Conservation (phyloP, 2,113 vertebrate genomes). For the Ictidomys tridecemlineatus region DNA sequence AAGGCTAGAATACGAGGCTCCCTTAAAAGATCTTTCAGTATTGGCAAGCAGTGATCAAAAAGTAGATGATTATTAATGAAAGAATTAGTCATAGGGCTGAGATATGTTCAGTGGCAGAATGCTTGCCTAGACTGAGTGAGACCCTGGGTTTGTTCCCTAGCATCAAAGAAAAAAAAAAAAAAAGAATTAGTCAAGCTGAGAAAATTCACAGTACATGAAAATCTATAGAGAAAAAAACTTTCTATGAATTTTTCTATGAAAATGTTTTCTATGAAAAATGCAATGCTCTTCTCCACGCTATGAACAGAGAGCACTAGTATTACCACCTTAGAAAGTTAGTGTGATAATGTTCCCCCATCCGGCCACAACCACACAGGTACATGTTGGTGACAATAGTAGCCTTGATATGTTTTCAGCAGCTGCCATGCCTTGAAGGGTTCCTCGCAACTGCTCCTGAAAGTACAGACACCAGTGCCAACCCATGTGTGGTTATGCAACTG, state of each 20-base stretch:
- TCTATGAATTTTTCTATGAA: neutral
- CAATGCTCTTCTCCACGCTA: neutral
- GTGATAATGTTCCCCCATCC: neutral
- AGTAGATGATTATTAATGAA: neutral
- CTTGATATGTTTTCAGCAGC: neutral
- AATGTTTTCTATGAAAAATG: constrained; percentile 15
- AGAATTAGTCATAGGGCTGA: neutral
- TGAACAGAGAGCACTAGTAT: neutral
- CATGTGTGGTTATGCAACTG: constrained; percentile 33
- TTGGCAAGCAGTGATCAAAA: neutral
- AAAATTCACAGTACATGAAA: constrained; percentile 50
- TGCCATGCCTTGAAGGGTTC: neutral
- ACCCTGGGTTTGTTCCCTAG: neutral
- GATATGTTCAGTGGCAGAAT: neutral
- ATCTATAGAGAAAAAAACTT: neutral
- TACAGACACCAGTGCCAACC: neutral
- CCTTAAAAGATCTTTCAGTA: constrained; percentile 32
- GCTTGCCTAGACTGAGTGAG: neutral
- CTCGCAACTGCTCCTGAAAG: neutral
- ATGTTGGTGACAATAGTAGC: fast-evolving
- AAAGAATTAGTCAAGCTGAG: neutral
- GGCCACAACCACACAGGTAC: neutral
- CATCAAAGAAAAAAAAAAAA: too few relatives aligned
- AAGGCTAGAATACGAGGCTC: neutral
- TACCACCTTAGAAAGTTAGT: neutral